These are phyloP conservation scores for Monopis laevigella DNA, from an alignment of 2,888 invertebrate genomes.

Conservation along the genomic window DNA sequence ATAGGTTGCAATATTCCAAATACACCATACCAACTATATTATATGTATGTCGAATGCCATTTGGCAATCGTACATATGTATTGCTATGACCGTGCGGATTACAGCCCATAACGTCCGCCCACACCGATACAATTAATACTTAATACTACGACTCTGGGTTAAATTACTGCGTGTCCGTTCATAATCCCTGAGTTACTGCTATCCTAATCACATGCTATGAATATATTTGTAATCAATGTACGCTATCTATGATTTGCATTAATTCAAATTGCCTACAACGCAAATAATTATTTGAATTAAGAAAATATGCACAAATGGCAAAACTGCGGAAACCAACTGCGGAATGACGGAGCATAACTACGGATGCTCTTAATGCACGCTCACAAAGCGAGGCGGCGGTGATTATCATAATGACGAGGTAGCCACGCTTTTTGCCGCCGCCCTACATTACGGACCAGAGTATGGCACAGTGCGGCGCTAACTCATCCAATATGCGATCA, in stretches of 20 bases:
- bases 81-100: background rate
- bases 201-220: slow-evolving; percentile 29
- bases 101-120: slow-evolving; percentile 4
- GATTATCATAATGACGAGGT: slow-evolving; percentile 65
- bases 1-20: no score
- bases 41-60: no score
- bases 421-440: slow-evolving; percentile 53
- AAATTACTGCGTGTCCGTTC: slow-evolving; percentile 52
- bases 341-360: slow-evolving; percentile 57
- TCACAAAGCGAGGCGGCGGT: slow-evolving; percentile 60
- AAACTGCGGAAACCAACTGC: slow-evolving; percentile 54
- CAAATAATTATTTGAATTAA: no score
- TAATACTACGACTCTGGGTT: slow-evolving; percentile 51
- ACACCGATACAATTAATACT: slow-evolving; percentile 54
- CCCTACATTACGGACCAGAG: slow-evolving; percentile 51
- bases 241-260: background rate
- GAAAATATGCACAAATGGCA: no score
- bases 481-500: slow-evolving; percentile 64
- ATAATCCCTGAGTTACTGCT: slow-evolving; percentile 54
- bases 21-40: no score
- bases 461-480: slow-evolving; percentile 26
- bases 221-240: slow-evolving; percentile 15
- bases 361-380: slow-evolving; percentile 46
- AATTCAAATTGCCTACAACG: no score
- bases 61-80: no score